A percentile compares a stretch with the other conserved stretches of the same genome.
Conservation (phyloP, 2,797 vertebrate species). For the Gymnocypris eckloni region DNA sequence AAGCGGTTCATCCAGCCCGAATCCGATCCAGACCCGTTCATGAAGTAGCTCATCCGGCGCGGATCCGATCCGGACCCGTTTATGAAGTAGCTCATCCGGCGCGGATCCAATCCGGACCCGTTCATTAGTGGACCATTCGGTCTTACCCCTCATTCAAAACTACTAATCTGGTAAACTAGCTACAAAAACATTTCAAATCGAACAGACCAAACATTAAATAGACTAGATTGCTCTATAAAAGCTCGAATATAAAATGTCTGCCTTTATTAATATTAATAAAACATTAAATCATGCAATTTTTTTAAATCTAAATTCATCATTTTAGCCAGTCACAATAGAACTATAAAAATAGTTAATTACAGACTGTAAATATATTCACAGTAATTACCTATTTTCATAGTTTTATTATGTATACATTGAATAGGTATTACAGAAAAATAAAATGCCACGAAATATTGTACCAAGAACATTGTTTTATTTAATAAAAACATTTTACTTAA, state of each 20-base stretch:
- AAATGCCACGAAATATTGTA: not conserved
- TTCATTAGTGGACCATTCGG: too few relatives aligned
- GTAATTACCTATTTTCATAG: too few relatives aligned
- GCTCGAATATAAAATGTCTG: not conserved
- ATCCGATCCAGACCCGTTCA: too few relatives aligned
- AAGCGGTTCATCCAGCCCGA: too few relatives aligned
- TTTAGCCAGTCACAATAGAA: not conserved
- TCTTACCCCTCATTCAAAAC: too few relatives aligned
- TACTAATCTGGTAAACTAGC: too few relatives aligned
- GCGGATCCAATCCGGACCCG: too few relatives aligned
- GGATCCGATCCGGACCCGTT: too few relatives aligned
- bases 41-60: too few relatives aligned
- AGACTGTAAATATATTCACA: not conserved
- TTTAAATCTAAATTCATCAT: not conserved
- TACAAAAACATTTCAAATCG: too few relatives aligned
- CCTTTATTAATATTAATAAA: slow-evolving; percentile 6
- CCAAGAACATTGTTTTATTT: not conserved
- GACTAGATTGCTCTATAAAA: not conserved
- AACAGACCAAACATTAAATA: too few relatives aligned
- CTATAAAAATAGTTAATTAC: not conserved
- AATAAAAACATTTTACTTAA: not conserved
- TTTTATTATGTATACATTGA: not conserved
- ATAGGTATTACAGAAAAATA: not conserved
- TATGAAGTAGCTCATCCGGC: too few relatives aligned
- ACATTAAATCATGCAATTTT: not conserved